Evolutionary conservation across 2,113 vertebrate genomes (phyloP), one percentile per base, ranked within the genome.

Genomic region (Spea multiplicata): DNA sequence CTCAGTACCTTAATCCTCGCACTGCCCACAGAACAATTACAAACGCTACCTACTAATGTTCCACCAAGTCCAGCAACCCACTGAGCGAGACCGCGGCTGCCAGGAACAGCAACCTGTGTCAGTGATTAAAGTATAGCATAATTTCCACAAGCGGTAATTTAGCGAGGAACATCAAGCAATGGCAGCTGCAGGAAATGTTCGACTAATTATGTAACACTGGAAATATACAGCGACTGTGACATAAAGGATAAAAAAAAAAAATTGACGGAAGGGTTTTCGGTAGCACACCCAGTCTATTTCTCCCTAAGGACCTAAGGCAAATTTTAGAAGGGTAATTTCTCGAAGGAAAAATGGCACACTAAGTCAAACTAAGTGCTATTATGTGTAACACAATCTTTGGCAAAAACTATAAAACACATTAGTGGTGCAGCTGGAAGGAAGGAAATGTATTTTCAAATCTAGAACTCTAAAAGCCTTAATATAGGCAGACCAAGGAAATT

Each of bases 81-180:
- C 70, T 49, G 62, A 47, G 70, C 64, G 44, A 49, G 16, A 62
- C 47, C 14, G 44, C 44, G 16, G 50, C 45, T 59, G 77, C n/a
- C 71, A 61, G 70, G 7, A 57, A 45, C 52, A 48, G 77, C 50
- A 80, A 73, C 62, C 77, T 73, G 71, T 74, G 53, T 61, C 71
- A 74, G 52, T 80, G 71, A 80, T 74, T 80, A 68, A 80, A 52
- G 76, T 72, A 74, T 61, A 74, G 78, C 52, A 67, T 44, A 44
- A 73, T 73, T 78, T 79, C 61, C 49, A 55, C 76, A 66, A 55
- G 70, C 48, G 44, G 49, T 71, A 67, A 79, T 79, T 73, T 73
- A 68, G 62, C 1, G 44, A 72, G 52, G 44, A 73, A 68, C 52
- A 44, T 73, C 71, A 57, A 57, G 71, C 64, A 50, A 30, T 61